Base-by-base conservation (phyloP, 2,888 invertebrate genomes). In the Deroplatys truncata region DNA sequence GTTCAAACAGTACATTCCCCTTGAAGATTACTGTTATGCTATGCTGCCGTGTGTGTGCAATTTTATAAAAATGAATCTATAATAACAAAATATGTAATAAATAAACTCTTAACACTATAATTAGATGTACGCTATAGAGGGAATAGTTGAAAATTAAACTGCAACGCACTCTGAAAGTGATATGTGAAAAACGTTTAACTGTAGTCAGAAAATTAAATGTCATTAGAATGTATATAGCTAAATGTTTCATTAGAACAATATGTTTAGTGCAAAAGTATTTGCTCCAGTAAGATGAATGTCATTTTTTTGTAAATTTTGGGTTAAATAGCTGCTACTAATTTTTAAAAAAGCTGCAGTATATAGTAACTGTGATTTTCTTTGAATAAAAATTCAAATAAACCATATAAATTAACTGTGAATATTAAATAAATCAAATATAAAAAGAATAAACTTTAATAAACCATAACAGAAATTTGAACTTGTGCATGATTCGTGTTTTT, bases 31-130 rank as follows among this genome's bases (percentile, higher is more conserved):
- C 56, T 72, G 56, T 72, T 72, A 72, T 72, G 56, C 25, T 72
- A 72, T 83, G 31, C 90, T 91, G 91, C 91, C 91, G 91, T 91
- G 91, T 91, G 91, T 91, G 91, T 91, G 88, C 87, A 88, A 89
- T 89, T 90, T 89, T 90, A 89, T 91, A 91, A 91, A 90, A 90
- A 89, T 90, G 88, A 88, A 87, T 91, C 90, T 90, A 85, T 90
- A 89, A 90, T 89, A 89, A 43, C 89, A 88, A 87, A 72, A 87
- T 88, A 86, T 89, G 83, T 89, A 49, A 89, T 88, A 89, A 89
- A n/a, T 49, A 89, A 72, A 85, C 85, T n/a, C 0, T n/a, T 35
- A 43, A 35, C 2, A 28, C 15, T 3, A 84, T 35, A 28, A 72
- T 72, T 72, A 72, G 56, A 7, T 72, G 56, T 72, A 72, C 56